Base-by-base conservation (phyloP, 2,113 vertebrate species). In the Ranitomeya variabilis region DNA sequence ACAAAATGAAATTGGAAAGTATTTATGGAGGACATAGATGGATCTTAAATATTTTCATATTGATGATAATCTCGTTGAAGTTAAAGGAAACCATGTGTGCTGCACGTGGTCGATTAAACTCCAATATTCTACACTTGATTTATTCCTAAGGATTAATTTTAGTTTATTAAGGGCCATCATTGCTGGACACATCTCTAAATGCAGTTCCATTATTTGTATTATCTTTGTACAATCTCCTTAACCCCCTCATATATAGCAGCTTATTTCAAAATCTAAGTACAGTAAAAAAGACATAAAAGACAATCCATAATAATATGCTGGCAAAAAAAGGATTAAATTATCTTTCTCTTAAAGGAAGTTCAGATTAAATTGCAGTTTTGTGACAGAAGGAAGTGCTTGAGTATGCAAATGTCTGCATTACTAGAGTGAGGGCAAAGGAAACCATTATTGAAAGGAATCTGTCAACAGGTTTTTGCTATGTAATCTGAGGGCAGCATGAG, bases 41-140 rank as follows among this genome's bases (percentile, higher is more conserved):
- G 31, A 84, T 84, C 64, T 84, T 84, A 71, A 54, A 86, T 79
- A 18, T 79, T 66, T 79, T 79, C 66, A 78, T 62, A 77, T 86
- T 76, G 55, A 64, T 62, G 57, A 77, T 51, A 51, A 78, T 77
- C 23, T 62, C 15, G 76, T 86, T 59, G 31, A 57, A 77, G 71
- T 60, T 23, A 19, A 86, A 59, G 37, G 16, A 26, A 86, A 64
- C 57, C 31, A 19, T 73, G 54, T 76, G 54, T 86, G 54, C 77
- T 7, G 26, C 57, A 76, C 73, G 23, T 51, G 59, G 55, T 45
- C 16, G 59, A 51, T 64, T n/a, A 74, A 86, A 11, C 13, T 86
- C 18, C 19, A 52, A 52, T 76, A 64, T 62, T 52, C 52, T 10
- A 71, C 45, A 26, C 67, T 23, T 71, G 64, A 83, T 83, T 83